Evolutionary conservation across 2,888 invertebrate species (phyloP).

Genomic region (Proisotoma minuta): DNA sequence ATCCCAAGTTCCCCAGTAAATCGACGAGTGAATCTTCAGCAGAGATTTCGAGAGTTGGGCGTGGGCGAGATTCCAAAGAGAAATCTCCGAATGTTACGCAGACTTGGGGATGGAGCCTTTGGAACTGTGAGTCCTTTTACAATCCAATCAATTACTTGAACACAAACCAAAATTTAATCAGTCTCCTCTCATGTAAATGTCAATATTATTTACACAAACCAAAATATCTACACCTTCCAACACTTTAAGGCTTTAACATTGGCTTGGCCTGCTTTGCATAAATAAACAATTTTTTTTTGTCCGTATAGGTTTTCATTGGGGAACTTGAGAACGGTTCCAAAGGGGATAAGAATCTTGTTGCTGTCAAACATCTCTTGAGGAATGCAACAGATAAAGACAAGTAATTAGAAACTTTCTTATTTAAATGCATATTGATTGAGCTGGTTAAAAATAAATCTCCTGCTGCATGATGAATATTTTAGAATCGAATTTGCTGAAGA

Average conservation of each 20-base stretch:
- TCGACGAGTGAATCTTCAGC: constrained; percentile 37
- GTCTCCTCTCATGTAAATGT: too few species aligned
- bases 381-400: constrained; percentile 74
- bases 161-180: too few species aligned
- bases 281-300: background rate
- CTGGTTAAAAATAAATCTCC: too few species aligned
- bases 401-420: constrained; percentile 54
- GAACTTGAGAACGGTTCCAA: constrained; percentile 40
- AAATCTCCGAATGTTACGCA: constrained; percentile 76
- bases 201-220: constrained; percentile 3
- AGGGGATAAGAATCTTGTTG: constrained; percentile 64
- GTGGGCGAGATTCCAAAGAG: constrained; percentile 78
- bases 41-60: constrained; percentile 50
- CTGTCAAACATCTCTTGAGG: constrained; percentile 77
- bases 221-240: background rate
- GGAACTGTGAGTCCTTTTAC: constrained; percentile 65
- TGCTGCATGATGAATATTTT: too few species aligned
- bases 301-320: constrained; percentile 45
- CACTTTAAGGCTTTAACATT: constrained; percentile 14
- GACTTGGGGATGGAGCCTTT: constrained; percentile 81
- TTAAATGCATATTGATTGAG: too few species aligned
- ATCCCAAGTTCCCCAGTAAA: constrained; percentile 43
- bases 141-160: constrained; percentile 11
- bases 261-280: background rate
- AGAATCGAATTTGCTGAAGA: constrained; percentile 82